phyloP scores from a whole-genome alignment of 1,140 invertebrate genomes.

The Diploscapter pachys region DNA sequence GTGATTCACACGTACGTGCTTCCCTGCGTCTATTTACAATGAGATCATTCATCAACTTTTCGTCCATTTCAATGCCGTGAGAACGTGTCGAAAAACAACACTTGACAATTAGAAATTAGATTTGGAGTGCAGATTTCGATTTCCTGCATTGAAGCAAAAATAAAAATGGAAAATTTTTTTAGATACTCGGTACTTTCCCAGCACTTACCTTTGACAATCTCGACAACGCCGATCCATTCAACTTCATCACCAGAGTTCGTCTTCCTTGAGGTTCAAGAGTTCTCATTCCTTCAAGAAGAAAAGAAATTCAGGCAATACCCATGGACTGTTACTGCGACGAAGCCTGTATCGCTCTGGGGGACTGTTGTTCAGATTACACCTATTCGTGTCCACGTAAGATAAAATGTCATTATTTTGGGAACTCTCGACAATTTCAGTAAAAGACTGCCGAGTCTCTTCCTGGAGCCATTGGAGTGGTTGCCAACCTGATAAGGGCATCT shows the following conservation, averaged over 20 bases:
- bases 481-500: slow-evolving; percentile 29
- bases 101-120: too few relatives aligned
- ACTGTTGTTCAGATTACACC: slow-evolving; percentile 43
- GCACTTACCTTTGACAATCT: slow-evolving; percentile 36
- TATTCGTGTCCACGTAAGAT: slow-evolving; percentile 41
- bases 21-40: too few relatives aligned
- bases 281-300: not conserved
- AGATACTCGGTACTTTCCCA: slow-evolving; percentile 39
- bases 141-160: too few relatives aligned
- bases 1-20: too few relatives aligned
- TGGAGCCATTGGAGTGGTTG: slow-evolving; percentile 44
- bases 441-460: slow-evolving; percentile 39
- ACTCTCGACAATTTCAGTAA: slow-evolving; percentile 23
- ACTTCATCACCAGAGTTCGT: slow-evolving; percentile 10
- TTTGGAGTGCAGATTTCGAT: too few relatives aligned
- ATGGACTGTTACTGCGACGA: slow-evolving; percentile 41
- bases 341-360: slow-evolving; percentile 34
- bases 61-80: too few relatives aligned
- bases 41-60: too few relatives aligned
- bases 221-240: not conserved
- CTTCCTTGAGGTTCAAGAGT: slow-evolving; percentile 1
- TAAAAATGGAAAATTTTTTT: not conserved
- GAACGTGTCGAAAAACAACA: too few relatives aligned
- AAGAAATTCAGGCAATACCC: slow-evolving; percentile 25
- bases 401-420: too few relatives aligned